A percentile compares a stretch with the other conserved stretches of the same genome.
Evolutionary conservation across 2,113 vertebrate species (phyloP).

Genomic region (Platysternon megacephalum): DNA sequence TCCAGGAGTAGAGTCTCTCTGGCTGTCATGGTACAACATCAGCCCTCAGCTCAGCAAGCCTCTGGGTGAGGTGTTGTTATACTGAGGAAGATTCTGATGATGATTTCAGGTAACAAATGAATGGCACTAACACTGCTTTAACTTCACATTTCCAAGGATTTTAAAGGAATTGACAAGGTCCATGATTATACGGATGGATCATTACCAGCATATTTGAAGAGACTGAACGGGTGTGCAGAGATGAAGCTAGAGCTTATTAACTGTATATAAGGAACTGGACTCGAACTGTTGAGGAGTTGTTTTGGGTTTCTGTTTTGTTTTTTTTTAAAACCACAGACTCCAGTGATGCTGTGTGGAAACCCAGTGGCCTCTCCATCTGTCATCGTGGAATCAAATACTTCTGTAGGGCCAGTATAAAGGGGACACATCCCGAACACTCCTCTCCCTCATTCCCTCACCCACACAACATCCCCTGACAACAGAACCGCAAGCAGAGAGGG

Average conservation of each 20-base stretch:
- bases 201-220: not conserved
- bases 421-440: not conserved
- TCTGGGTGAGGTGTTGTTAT: not conserved
- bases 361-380: not conserved
- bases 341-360: not conserved
- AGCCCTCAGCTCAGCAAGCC: not conserved
- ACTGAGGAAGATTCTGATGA: not conserved
- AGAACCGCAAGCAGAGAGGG: not conserved
- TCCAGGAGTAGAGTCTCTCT: not conserved
- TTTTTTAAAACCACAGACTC: not conserved
- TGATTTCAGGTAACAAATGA: slow-evolving; percentile 9
- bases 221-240: not conserved
- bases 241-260: not conserved
- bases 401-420: not conserved
- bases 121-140: not conserved
- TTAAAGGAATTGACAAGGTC: not conserved
- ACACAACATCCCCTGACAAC: not conserved
- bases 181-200: not conserved
- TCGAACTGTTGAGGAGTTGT: not conserved
- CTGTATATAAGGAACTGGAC: not conserved
- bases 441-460: not conserved
- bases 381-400: not conserved
- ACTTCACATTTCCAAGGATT: not conserved
- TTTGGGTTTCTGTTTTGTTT: not conserved
- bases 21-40: not conserved